Conservation (phyloP, 2,113 vertebrate species). For the Meleagris gallopavo region DNA sequence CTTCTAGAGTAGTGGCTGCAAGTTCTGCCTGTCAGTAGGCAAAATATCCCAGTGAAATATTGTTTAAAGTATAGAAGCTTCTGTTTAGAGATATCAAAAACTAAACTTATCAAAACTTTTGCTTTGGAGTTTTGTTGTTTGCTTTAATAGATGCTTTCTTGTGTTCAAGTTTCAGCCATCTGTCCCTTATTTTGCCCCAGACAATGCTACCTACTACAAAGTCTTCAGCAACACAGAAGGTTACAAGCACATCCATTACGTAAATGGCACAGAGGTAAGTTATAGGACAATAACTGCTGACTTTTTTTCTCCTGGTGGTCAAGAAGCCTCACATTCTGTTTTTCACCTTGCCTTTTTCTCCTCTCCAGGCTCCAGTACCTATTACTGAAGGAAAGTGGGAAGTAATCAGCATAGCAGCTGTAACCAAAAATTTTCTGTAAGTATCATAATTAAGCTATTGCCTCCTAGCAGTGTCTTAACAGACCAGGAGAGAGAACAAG, state of each 20-base stretch:
- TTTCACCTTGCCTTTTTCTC: not conserved
- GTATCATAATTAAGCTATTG: slow-evolving; percentile 47
- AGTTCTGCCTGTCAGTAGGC: not conserved
- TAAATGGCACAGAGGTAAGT: slow-evolving; percentile 55
- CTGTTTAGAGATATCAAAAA: not conserved
- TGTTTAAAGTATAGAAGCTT: not conserved
- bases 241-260: slow-evolving; percentile 90
- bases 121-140: not conserved
- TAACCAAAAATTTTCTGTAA: slow-evolving; percentile 77
- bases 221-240: slow-evolving; percentile 85
- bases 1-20: not conserved
- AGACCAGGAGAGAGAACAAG: not conserved
- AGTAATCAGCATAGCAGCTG: slow-evolving; percentile 79
- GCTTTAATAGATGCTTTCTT: slow-evolving; percentile 41
- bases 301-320: not conserved
- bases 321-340: not conserved
- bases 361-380: not conserved
- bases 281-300: not conserved
- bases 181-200: slow-evolving; percentile 86
- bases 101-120: not conserved
- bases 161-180: slow-evolving; percentile 87
- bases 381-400: slow-evolving; percentile 82
- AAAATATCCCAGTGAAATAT: not conserved
- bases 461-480: not conserved
- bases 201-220: slow-evolving; percentile 88